Conservation (phyloP, 2,113 vertebrate genomes). For the Crotalus horridus region DNA sequence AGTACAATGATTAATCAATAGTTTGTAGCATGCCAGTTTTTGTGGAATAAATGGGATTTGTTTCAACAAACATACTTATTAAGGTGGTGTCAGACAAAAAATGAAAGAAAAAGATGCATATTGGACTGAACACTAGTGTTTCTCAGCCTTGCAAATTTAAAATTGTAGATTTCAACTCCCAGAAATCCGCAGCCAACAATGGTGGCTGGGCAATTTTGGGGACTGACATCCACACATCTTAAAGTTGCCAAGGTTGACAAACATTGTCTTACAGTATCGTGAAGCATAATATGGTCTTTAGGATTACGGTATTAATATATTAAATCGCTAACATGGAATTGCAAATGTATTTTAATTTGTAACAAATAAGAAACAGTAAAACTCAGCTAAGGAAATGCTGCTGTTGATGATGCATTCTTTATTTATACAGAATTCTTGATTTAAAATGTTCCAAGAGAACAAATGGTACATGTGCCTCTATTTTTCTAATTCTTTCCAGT, state of each 20-base stretch:
- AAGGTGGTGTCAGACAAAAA: not conserved
- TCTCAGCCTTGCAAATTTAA: no score
- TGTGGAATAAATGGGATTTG: constrained; percentile 2
- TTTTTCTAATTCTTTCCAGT: not conserved
- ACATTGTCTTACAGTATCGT: not conserved
- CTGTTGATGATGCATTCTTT: not conserved
- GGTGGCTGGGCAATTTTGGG: not conserved
- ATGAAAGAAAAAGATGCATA: not conserved
- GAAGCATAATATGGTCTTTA: not conserved
- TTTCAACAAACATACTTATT: not conserved
- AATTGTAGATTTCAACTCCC: no score
- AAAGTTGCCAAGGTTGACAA: not conserved
- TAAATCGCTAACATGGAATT: not conserved
- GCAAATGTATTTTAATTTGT: constrained; percentile 7
- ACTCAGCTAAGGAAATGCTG: not conserved
- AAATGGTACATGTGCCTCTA: not conserved
- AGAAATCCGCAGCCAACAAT: not conserved
- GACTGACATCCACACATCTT: not conserved
- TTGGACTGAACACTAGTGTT: not conserved
- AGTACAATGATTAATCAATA: not conserved
- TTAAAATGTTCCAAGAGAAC: not conserved
- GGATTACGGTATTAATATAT: not conserved
- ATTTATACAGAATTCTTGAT: not conserved
- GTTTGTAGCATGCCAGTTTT: not conserved
- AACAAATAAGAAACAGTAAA: not conserved